Evolutionary conservation across 2,888 invertebrate species (phyloP).

Genomic region (Mesorhabditis sp.): DNA sequence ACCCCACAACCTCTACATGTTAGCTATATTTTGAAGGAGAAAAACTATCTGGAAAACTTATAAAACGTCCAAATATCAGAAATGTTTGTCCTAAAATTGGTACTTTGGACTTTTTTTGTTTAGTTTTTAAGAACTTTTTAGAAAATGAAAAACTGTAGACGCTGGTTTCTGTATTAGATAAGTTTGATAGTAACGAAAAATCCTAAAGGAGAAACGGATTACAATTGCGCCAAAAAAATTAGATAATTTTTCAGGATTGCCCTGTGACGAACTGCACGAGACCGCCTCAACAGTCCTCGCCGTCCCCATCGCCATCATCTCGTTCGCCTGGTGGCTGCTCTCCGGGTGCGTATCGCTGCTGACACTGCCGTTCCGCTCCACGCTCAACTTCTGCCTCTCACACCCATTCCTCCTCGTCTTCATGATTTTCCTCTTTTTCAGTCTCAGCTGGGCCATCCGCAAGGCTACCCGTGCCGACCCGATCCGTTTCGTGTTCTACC

Average conservation of each 20-base stretch:
- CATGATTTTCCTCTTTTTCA: not conserved
- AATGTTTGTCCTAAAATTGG: too few species aligned
- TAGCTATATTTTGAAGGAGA: too few species aligned
- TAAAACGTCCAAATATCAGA: too few species aligned
- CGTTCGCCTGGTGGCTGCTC: conserved; percentile 12
- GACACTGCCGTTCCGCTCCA: not conserved
- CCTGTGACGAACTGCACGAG: not conserved
- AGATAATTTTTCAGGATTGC: conserved; percentile 1
- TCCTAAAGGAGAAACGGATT: too few species aligned
- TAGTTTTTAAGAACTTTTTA: too few species aligned
- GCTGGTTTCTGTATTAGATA: too few species aligned
- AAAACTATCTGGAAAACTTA: too few species aligned
- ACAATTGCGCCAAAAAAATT: too few species aligned
- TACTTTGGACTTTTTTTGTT: too few species aligned
- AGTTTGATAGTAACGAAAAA: too few species aligned
- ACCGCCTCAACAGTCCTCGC: conserved; percentile 25
- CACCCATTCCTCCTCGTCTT: not conserved
- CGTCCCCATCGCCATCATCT: conserved; percentile 41
- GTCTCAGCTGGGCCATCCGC: not conserved
- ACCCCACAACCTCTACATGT: too few species aligned
- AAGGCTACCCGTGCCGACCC: not conserved
- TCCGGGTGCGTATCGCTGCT: conserved; percentile 1
- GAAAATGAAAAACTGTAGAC: too few species aligned
- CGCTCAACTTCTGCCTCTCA: not conserved
- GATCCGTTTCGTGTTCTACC: not conserved